phyloP scores from a whole-genome alignment of 2,797 vertebrate species.

The Hybognathus amarus region DNA sequence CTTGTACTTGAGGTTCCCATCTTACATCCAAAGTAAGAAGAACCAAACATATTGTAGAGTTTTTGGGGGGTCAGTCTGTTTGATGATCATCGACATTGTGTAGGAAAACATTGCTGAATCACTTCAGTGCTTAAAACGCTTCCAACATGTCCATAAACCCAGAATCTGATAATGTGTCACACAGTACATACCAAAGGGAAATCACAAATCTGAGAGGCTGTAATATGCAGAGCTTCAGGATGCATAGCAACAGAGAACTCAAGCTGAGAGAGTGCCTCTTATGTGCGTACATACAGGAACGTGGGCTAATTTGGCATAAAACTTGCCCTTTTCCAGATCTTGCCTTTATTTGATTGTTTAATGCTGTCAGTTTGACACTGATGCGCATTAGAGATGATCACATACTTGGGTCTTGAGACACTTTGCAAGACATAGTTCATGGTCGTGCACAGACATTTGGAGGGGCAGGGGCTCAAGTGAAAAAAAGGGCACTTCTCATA shows the following conservation, averaged over 20 bases:
- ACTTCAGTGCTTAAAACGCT: background rate
- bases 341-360: slow-evolving; percentile 63
- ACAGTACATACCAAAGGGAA: background rate
- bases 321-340: slow-evolving; percentile 66
- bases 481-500: too few species aligned
- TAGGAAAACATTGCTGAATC: background rate
- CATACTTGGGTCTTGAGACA: slow-evolving; percentile 64
- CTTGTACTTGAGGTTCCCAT: slow-evolving; percentile 94
- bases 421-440: slow-evolving; percentile 14
- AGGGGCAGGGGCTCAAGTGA: too few species aligned
- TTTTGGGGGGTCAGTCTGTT: background rate
- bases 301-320: slow-evolving; percentile 62
- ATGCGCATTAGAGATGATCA: slow-evolving; percentile 65
- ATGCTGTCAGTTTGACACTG: slow-evolving; percentile 69
- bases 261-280: slow-evolving; percentile 41
- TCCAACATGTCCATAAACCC: background rate
- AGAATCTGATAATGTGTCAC: background rate
- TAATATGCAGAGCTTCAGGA: slow-evolving; percentile 35
- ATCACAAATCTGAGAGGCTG: background rate
- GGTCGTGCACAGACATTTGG: too few species aligned
- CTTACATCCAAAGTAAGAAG: slow-evolving; percentile 93
- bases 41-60: background rate
- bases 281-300: slow-evolving; percentile 35
- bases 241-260: slow-evolving; percentile 42
- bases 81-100: background rate